These are phyloP conservation scores for Sparidentex hasta DNA, from an alignment of 2,797 vertebrate species.

Conservation along the genomic window DNA sequence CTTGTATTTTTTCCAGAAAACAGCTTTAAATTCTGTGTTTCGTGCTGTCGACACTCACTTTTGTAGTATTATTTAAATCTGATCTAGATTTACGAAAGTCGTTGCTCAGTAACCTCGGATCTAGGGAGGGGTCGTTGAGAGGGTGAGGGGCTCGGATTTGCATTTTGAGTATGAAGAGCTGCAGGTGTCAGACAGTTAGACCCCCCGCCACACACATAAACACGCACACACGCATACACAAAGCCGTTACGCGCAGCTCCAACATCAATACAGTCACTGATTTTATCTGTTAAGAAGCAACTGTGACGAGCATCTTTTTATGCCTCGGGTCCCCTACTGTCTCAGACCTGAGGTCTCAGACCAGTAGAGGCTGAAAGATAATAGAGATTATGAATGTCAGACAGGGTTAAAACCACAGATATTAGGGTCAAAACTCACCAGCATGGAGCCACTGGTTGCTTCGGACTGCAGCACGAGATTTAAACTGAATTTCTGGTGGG, in stretches of 20 bases:
- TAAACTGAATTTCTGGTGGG: not conserved
- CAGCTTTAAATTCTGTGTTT: not conserved
- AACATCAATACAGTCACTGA: conserved; percentile 70
- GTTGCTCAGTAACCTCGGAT: conserved; percentile 76
- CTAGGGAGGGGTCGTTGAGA: conserved; percentile 67
- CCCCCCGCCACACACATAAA: conserved; percentile 48
- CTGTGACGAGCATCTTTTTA: conserved; percentile 64
- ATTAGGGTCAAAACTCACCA: conserved; percentile 64
- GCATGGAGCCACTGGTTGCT: conserved; percentile 41
- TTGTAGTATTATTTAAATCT: conserved; percentile 66
- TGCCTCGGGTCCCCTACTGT: conserved; percentile 59
- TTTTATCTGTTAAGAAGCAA: conserved; percentile 67
- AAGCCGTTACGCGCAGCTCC: conserved; percentile 59
- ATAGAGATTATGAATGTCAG: conserved; percentile 76
- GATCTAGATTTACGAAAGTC: conserved; percentile 70
- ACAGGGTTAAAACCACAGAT: conserved; percentile 74
- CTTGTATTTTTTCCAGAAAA: not conserved
- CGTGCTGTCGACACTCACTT: conserved; percentile 36
- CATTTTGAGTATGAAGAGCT: conserved; percentile 84
- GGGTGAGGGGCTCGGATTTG: conserved; percentile 75
- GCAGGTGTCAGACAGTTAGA: conserved; percentile 84
- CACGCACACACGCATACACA: conserved; percentile 44
- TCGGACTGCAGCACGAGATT: conserved; percentile 32
- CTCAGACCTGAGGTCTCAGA: conserved; percentile 46
- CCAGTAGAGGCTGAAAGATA: conserved; percentile 59